A percentile compares a stretch with the other conserved stretches of the same genome.
These are phyloP conservation scores for Butastur rufipennis DNA, from an alignment of 2,113 vertebrate species.

Conservation along the genomic window DNA sequence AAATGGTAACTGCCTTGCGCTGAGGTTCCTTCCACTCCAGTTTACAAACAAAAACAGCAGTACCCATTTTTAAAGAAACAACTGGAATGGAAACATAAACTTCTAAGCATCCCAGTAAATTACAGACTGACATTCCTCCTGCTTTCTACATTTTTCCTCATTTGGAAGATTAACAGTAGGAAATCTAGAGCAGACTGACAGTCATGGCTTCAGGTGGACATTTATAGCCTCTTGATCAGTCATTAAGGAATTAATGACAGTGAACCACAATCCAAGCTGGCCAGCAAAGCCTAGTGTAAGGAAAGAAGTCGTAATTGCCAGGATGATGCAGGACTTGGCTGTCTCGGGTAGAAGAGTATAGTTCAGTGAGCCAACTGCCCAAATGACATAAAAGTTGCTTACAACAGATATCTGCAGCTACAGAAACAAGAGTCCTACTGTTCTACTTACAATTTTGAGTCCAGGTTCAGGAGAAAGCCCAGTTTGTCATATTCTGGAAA, in stretches of 20 bases:
- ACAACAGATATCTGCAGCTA: background rate
- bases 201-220: background rate
- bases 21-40: background rate
- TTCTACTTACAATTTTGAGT: constrained; percentile 92
- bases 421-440: background rate
- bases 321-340: background rate
- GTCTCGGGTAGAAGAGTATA: background rate
- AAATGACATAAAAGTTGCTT: background rate
- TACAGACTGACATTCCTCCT: background rate
- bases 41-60: background rate
- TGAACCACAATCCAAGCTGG: background rate
- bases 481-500: constrained; percentile 92
- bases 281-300: background rate
- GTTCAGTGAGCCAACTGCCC: background rate
- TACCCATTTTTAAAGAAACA: background rate
- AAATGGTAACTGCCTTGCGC: background rate
- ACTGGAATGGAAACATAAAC: background rate
- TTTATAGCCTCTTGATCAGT: background rate
- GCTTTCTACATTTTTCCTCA: background rate
- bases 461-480: constrained; percentile 93
- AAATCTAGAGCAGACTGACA: background rate
- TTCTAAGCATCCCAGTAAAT: background rate
- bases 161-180: background rate
- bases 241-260: background rate
- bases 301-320: background rate